Percentiles rank a stretch among this genome's conserved stretches.
phyloP scores from a whole-genome alignment of 2,888 invertebrate species.

The Meghimatium bilineatum region DNA sequence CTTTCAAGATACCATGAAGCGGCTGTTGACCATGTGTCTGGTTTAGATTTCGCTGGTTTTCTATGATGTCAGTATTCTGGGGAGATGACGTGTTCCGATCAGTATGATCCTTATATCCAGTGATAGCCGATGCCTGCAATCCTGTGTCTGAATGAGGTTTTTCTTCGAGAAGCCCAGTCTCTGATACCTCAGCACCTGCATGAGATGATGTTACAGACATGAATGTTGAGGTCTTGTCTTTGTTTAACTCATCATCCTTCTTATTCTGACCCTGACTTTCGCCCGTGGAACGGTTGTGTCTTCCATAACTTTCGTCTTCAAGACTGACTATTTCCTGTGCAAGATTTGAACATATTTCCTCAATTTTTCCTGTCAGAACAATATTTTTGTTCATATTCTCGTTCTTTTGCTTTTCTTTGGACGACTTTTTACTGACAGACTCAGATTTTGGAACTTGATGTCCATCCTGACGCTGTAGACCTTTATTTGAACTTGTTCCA shows the following conservation, averaged over 20 bases:
- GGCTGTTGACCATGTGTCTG: not conserved
- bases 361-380: not conserved
- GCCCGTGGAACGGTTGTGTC: not conserved
- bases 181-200: not conserved
- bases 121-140: not conserved
- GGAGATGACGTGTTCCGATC: not conserved
- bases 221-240: not conserved
- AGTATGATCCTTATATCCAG: not conserved
- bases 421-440: constrained; percentile 3
- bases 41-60: not conserved
- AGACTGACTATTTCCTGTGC: not conserved
- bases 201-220: not conserved
- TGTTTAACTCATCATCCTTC: not conserved
- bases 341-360: not conserved
- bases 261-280: not conserved
- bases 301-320: not conserved
- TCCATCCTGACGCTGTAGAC: not conserved
- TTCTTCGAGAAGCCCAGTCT: not conserved
- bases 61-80: not conserved
- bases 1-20: constrained; percentile 38
- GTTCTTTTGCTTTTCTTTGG: constrained; percentile 13
- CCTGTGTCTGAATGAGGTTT: not conserved
- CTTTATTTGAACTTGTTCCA: not conserved
- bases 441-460: not conserved
- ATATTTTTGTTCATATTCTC: not conserved